phyloP scores from a whole-genome alignment of 1,140 invertebrate genomes.

The Neodiprion pinetum region DNA sequence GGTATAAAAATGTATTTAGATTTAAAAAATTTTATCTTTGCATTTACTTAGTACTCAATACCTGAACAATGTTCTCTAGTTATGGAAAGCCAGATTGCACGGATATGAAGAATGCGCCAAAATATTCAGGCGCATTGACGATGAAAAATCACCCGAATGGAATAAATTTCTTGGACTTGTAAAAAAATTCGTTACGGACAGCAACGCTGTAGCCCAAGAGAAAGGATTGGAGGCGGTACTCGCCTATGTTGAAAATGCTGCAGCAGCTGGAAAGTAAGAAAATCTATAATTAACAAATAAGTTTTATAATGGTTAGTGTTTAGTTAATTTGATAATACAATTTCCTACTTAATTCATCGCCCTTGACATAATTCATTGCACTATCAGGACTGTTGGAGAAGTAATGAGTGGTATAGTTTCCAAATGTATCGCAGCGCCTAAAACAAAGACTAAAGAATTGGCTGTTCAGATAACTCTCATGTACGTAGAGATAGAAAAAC shows the following conservation, averaged over 20 bases:
- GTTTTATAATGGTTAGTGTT: conserved; percentile 3
- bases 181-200: conserved; percentile 95
- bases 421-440: conserved; percentile 92
- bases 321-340: conserved; percentile 11
- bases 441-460: conserved; percentile 90
- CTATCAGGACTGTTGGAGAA: conserved; percentile 83
- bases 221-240: conserved; percentile 93
- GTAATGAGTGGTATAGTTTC: conserved; percentile 88
- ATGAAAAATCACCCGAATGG: conserved; percentile 94
- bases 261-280: conserved; percentile 75
- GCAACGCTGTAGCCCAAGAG: conserved; percentile 94
- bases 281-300: background rate
- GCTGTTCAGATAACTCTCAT: conserved; percentile 88
- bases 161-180: conserved; percentile 89
- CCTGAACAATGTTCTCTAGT: conserved; percentile 53
- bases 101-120: conserved; percentile 95
- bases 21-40: conserved; percentile 18
- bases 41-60: conserved; percentile 12
- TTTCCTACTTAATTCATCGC: background rate
- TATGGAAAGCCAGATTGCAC: conserved; percentile 92
- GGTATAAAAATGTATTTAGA: conserved; percentile 53
- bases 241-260: conserved; percentile 90
- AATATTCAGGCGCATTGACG: conserved; percentile 82
- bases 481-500: conserved; percentile 96
- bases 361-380: conserved; percentile 9